Evolutionary conservation across 2,797 vertebrate genomes (phyloP).

Genomic region (Clarias platycephalus): DNA sequence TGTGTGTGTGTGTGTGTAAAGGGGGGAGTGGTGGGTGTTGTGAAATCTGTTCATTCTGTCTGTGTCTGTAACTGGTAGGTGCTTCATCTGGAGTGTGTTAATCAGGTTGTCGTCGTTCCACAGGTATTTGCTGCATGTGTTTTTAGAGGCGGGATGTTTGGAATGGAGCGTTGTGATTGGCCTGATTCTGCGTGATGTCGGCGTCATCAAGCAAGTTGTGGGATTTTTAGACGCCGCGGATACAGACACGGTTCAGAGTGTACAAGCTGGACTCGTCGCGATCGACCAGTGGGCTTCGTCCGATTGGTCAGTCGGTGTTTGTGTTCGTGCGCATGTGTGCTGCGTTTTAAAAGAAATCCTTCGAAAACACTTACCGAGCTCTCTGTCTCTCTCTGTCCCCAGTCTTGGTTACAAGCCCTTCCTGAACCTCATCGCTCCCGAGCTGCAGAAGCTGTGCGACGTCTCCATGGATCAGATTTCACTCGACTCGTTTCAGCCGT

Average conservation of each 20-base stretch:
- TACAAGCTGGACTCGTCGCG: constrained; percentile 83
- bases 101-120: neutral
- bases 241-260: constrained; percentile 84
- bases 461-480: constrained; percentile 80
- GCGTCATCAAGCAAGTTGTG: constrained; percentile 88
- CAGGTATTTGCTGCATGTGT: constrained; percentile 95
- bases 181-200: constrained; percentile 88
- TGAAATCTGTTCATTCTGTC: neutral
- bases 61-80: neutral
- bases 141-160: constrained; percentile 96
- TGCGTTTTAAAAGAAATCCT: neutral
- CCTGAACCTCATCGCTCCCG: constrained; percentile 89
- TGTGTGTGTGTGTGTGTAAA: neutral
- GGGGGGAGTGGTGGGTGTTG: neutral
- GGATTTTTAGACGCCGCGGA: constrained; percentile 85
- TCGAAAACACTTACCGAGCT: too few relatives aligned
- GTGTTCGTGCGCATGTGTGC: neutral
- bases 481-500: constrained; percentile 87
- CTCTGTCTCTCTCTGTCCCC: constrained; percentile 26
- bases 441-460: constrained; percentile 88
- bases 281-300: constrained; percentile 88
- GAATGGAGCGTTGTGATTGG: constrained; percentile 96
- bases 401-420: constrained; percentile 98
- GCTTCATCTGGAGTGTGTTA: neutral
- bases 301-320: constrained; percentile 82